Evolutionary conservation across 2,797 vertebrate species (phyloP).

Genomic region (Sylvilagus floridanus): DNA sequence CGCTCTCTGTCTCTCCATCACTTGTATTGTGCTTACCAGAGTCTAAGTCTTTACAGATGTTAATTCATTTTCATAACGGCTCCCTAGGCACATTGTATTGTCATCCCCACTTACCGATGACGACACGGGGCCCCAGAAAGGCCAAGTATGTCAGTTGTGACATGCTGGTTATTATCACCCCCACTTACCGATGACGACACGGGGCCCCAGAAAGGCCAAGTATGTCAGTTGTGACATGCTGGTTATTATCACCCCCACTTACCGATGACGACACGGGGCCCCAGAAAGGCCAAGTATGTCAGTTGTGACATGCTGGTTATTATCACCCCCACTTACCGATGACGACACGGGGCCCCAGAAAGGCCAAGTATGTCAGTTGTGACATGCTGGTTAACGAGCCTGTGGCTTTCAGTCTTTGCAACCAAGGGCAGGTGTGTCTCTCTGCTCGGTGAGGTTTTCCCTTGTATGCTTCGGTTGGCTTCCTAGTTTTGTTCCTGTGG

Average conservation of each 20-base stretch:
- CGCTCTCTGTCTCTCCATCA: not conserved
- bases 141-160: not conserved
- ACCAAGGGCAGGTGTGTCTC: not conserved
- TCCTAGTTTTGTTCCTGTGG: not conserved
- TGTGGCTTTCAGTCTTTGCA: conserved; percentile 14
- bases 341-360: not conserved
- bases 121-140: not conserved
- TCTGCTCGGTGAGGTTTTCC: not conserved
- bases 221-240: not conserved
- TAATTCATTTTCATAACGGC: not conserved
- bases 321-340: not conserved
- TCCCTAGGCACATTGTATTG: not conserved
- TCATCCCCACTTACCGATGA: not conserved
- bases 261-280: not conserved
- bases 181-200: not conserved
- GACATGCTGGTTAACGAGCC: not conserved
- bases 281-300: not conserved
- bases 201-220: not conserved
- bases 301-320: not conserved
- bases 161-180: not conserved
- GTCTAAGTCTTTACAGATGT: not conserved
- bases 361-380: not conserved
- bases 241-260: not conserved
- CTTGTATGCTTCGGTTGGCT: not conserved
- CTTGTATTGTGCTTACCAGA: not conserved